Evolutionary conservation across 2,113 vertebrate genomes (phyloP).

Genomic region (Petroica traversi): DNA sequence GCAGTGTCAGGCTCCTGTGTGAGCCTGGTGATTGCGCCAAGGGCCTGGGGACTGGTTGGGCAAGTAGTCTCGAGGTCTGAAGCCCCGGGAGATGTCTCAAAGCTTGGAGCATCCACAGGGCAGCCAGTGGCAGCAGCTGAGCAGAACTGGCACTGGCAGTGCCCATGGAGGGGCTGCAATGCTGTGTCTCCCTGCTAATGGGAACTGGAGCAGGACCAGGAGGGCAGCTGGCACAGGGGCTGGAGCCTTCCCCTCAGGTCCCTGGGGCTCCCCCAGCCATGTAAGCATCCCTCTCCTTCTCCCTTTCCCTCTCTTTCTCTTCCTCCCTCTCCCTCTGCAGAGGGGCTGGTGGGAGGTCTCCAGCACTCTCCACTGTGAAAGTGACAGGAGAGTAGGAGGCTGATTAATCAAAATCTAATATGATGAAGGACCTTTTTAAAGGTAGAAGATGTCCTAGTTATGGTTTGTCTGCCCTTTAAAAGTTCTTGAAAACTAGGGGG

Average conservation of each 20-base stretch:
- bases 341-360: background rate
- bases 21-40: rapidly evolving
- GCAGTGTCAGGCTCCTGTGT: rapidly evolving
- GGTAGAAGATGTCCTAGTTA: background rate
- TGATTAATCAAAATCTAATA: background rate
- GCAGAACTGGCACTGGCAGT: rapidly evolving
- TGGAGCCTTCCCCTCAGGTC: background rate
- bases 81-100: background rate
- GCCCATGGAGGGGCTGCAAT: rapidly evolving
- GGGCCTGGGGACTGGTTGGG: rapidly evolving
- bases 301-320: background rate
- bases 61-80: background rate
- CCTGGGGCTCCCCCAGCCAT: rapidly evolving
- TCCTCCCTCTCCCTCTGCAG: background rate
- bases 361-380: rapidly evolving
- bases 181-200: rapidly evolving
- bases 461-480: background rate
- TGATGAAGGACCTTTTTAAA: background rate
- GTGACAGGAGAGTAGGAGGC: background rate
- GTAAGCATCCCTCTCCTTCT: background rate
- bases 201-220: background rate
- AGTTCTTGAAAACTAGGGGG: constrained; percentile 14
- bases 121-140: background rate
- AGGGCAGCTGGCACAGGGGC: background rate
- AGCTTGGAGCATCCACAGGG: background rate